These are phyloP conservation scores for Laothoe populi DNA, from an alignment of 2,888 invertebrate genomes.

Conservation along the genomic window DNA sequence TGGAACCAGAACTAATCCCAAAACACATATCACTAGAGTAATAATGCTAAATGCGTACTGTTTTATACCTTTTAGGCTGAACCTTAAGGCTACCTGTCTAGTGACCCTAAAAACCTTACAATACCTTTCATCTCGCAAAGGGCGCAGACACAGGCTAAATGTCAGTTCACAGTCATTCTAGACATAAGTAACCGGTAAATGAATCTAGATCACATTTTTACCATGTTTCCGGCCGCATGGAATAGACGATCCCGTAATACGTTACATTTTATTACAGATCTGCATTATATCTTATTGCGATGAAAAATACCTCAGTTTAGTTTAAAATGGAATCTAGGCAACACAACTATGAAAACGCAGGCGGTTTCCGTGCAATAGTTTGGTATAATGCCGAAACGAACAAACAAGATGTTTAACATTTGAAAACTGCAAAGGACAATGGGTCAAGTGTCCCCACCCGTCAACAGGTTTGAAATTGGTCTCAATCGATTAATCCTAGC, in stretches of 20 bases:
- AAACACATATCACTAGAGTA: too few species aligned
- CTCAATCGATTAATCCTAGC: too few species aligned
- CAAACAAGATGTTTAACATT: not conserved
- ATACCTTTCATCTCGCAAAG: constrained; percentile 22
- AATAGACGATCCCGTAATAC: not conserved
- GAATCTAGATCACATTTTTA: not conserved
- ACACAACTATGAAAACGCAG: not conserved
- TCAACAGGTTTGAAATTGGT: too few species aligned
- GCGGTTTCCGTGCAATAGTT: not conserved
- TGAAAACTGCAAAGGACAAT: not conserved
- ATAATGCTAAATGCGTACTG: not conserved
- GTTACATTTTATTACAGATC: constrained; percentile 4
- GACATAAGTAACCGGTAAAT: not conserved
- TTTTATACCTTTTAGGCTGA: not conserved
- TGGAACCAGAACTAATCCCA: not conserved
- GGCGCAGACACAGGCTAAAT: constrained; percentile 15
- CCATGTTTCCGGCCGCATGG: not conserved
- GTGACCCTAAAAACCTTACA: constrained; percentile 14
- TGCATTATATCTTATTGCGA: not conserved
- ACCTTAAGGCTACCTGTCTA: constrained; percentile 12
- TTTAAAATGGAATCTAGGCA: constrained; percentile 3
- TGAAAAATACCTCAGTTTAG: not conserved
- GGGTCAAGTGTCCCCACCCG: too few species aligned
- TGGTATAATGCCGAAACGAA: not conserved
- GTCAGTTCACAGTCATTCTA: not conserved